Conservation (phyloP, 2,113 vertebrate species). For the Corvus hawaiiensis region DNA sequence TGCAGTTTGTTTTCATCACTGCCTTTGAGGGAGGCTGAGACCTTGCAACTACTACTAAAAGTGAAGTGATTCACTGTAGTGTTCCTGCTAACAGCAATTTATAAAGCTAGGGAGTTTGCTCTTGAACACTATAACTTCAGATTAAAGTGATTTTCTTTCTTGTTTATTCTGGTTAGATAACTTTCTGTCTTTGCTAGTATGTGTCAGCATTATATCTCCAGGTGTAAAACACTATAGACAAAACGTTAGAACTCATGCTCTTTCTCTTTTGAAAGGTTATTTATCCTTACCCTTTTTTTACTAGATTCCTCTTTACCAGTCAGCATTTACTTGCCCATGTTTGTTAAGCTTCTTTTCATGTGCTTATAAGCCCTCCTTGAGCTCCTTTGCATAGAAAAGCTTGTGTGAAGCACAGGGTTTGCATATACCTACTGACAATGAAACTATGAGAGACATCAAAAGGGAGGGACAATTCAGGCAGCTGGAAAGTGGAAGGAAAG, state of each 20-base stretch:
- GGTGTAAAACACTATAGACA: not conserved
- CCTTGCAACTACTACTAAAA: not conserved
- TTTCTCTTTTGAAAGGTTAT: not conserved
- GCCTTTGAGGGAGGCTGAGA: not conserved
- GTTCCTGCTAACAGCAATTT: not conserved
- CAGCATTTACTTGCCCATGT: rapidly evolving
- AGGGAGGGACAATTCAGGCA: not conserved
- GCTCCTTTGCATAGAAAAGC: not conserved
- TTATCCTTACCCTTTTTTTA: not conserved
- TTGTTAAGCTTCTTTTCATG: not conserved
- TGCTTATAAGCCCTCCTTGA: not conserved
- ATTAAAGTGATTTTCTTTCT: not conserved
- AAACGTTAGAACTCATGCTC: not conserved
- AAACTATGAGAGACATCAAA: not conserved
- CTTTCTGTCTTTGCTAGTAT: not conserved
- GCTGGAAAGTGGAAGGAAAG: not conserved
- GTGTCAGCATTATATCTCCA: not conserved
- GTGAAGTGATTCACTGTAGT: not conserved
- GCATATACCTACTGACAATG: not conserved
- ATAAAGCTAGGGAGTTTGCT: not conserved
- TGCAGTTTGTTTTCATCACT: not conserved
- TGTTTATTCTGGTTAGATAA: not conserved
- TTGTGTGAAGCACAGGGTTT: not conserved
- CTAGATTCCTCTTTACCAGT: not conserved
- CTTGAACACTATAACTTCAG: not conserved